Evolutionary conservation across 2,888 invertebrate genomes (phyloP).

Genomic region (Stenotaenia linearis): DNA sequence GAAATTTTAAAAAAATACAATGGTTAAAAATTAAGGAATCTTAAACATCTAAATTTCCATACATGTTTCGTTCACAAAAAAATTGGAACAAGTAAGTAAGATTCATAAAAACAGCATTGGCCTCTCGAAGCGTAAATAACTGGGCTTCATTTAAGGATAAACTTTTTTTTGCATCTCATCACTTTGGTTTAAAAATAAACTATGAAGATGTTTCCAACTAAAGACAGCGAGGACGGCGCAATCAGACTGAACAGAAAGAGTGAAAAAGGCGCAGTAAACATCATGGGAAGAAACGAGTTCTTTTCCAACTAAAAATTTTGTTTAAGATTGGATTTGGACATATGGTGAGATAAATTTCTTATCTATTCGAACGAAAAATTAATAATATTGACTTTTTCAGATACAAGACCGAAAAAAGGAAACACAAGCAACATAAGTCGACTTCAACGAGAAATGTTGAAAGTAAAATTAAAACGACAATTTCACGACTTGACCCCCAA

Average conservation of each 20-base stretch:
- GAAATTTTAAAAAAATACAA: too few relatives aligned
- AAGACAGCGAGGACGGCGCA: not conserved
- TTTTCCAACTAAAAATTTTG: not conserved
- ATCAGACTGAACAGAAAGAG: not conserved
- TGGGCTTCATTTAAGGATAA: slow-evolving; percentile 5
- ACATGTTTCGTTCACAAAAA: not conserved
- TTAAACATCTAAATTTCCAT: not conserved
- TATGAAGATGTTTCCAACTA: not conserved
- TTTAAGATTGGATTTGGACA: not conserved
- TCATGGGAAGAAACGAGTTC: not conserved
- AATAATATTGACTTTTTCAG: not conserved
- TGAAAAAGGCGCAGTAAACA: not conserved
- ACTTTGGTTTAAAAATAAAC: not conserved
- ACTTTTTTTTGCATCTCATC: slow-evolving; percentile 18
- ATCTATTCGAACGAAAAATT: not conserved
- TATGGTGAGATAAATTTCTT: not conserved
- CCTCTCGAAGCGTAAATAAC: not conserved
- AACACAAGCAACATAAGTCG: not conserved
- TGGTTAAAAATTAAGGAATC: not conserved
- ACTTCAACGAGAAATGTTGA: slow-evolving; percentile 7
- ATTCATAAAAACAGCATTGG: not conserved
- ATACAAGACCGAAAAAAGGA: not conserved
- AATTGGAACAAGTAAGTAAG: not conserved
- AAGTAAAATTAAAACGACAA: slow-evolving; percentile 17
- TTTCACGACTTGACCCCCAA: slow-evolving; percentile 10